Evolutionary conservation across 2,888 invertebrate genomes (phyloP).

Genomic region (Sturmia bella): DNA sequence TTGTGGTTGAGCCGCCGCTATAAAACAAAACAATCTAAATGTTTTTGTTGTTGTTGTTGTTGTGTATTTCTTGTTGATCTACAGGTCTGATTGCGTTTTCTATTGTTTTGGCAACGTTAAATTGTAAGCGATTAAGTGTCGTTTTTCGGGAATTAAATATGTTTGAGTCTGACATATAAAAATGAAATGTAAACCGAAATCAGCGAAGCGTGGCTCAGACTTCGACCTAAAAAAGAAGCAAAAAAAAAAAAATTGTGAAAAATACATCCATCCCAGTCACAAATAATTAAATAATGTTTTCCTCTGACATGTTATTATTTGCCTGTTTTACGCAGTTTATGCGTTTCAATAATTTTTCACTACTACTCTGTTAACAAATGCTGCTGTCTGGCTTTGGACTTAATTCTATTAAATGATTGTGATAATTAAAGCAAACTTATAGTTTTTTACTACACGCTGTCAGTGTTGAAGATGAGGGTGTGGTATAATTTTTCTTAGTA

Average conservation of each 20-base stretch:
- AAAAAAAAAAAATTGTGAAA: not conserved
- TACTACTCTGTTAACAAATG: not conserved
- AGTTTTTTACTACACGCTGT: not conserved
- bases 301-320: not conserved
- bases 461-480: constrained; percentile 58
- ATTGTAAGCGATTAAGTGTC: constrained; percentile 22
- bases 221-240: constrained; percentile 16
- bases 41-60: no score
- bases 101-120: constrained; percentile 22
- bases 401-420: constrained; percentile 28
- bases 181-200: constrained; percentile 72
- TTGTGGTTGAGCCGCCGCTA: not conserved
- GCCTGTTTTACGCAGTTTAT: constrained; percentile 8
- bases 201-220: constrained; percentile 61
- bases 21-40: constrained; percentile 30
- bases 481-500: constrained; percentile 50
- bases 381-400: constrained; percentile 34
- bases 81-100: constrained; percentile 14
- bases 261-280: constrained; percentile 1
- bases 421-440: constrained; percentile 18
- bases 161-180: constrained; percentile 44
- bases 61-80: constrained; percentile 23
- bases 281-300: constrained; percentile 3
- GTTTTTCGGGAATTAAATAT: constrained; percentile 9
- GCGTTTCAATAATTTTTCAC: constrained; percentile 8